These are phyloP conservation scores for Criorhina ranunculi DNA, from an alignment of 2,888 invertebrate species.

Conservation along the genomic window DNA sequence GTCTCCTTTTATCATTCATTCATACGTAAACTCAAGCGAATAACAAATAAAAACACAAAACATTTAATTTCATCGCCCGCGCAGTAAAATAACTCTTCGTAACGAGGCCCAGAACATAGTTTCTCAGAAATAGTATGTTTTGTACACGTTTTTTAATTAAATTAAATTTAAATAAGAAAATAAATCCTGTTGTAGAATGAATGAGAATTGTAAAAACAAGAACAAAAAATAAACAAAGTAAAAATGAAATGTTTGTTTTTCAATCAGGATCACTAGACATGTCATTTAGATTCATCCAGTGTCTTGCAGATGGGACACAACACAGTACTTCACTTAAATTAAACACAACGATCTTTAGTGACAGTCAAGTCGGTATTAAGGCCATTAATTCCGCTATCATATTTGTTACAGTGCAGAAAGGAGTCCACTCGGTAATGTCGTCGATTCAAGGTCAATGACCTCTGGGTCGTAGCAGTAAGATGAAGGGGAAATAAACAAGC, in stretches of 20 bases:
- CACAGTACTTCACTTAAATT: no score
- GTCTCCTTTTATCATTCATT: slow-evolving; percentile 47
- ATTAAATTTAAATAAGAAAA: slow-evolving; percentile 7
- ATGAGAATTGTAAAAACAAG: slow-evolving; percentile 41
- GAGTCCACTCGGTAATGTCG: no score
- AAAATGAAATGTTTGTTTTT: background rate
- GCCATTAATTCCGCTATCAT: no score
- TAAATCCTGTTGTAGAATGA: slow-evolving; percentile 50
- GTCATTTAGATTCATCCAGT: no score
- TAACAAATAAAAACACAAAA: slow-evolving; percentile 25
- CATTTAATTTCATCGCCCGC: slow-evolving; percentile 43
- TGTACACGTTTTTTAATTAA: slow-evolving; percentile 50
- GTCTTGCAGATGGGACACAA: no score
- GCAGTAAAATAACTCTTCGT: slow-evolving; percentile 16
- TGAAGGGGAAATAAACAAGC: no score
- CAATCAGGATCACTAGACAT: no score
- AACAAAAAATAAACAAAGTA: slow-evolving; percentile 57
- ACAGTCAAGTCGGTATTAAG: no score
- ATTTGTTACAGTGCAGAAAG: no score
- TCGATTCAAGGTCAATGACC: no score
- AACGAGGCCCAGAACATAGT: slow-evolving; percentile 26
- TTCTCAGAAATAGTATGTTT: slow-evolving; percentile 46
- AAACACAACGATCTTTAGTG: no score
- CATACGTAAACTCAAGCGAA: slow-evolving; percentile 39
- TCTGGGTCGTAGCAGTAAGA: no score